These are phyloP conservation scores for Thecocarcelia acutangulata DNA, from an alignment of 2,888 invertebrate genomes.

Conservation along the genomic window DNA sequence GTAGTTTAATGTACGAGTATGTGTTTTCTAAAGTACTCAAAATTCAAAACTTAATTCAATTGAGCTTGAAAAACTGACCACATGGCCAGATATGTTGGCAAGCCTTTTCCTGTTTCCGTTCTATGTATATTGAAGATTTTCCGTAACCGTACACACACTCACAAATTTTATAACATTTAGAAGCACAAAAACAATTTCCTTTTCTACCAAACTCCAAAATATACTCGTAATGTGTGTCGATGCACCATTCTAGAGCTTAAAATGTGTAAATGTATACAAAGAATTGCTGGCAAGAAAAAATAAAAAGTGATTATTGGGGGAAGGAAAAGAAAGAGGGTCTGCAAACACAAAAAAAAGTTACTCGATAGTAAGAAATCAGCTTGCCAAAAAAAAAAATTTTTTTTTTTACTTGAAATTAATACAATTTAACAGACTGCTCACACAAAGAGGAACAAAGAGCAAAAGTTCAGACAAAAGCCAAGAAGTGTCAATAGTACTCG, in stretches of 20 bases:
- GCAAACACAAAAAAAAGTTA: too few species aligned
- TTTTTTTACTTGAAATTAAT: too few species aligned
- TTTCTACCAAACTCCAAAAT: background rate
- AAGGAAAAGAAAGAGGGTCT: too few species aligned
- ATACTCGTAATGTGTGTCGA: background rate
- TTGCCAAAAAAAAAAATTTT: too few species aligned
- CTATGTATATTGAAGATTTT: constrained; percentile 29
- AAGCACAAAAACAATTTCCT: constrained; percentile 50
- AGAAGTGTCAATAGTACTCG: constrained; percentile 30
- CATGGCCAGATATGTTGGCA: constrained; percentile 64
- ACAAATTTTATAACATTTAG: background rate
- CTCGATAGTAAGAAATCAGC: too few species aligned
- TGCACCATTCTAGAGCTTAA: constrained; percentile 7
- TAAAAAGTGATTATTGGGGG: too few species aligned
- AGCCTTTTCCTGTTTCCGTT: constrained; percentile 66
- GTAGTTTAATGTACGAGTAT: background rate
- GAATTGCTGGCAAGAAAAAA: too few species aligned
- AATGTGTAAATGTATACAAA: constrained; percentile 36
- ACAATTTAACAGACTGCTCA: too few species aligned
- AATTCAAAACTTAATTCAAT: constrained; percentile 65
- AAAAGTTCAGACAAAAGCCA: constrained; percentile 13
- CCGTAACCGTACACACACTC: background rate
- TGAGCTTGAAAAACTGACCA: constrained; percentile 67
- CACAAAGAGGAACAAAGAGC: too few species aligned
- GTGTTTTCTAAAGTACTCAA: constrained; percentile 9